Percentiles rank a stretch among this genome's conserved stretches.
Evolutionary conservation across 2,797 vertebrate genomes (phyloP).

Genomic region (Acanthiza pusilla): DNA sequence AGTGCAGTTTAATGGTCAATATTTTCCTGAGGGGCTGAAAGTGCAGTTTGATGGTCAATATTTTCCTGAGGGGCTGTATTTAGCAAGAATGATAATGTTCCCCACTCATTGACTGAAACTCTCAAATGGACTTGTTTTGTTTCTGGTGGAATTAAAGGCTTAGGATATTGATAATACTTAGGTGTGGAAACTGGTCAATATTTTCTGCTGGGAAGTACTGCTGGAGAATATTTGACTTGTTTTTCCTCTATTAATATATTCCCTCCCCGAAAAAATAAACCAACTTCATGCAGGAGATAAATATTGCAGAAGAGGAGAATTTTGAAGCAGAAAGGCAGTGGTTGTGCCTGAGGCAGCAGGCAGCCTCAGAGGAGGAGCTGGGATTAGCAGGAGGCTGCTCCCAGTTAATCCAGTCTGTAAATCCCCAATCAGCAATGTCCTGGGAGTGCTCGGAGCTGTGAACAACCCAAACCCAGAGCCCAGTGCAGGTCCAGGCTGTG

Average conservation of each 20-base stretch:
- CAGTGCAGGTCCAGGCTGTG: not conserved
- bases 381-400: not conserved
- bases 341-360: not conserved
- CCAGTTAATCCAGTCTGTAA: not conserved
- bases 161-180: not conserved
- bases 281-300: not conserved
- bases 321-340: not conserved
- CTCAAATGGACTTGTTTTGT: not conserved
- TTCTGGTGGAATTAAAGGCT: not conserved
- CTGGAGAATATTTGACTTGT: not conserved
- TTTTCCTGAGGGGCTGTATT: not conserved
- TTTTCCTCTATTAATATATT: not conserved
- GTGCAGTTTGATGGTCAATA: not conserved
- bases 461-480: not conserved
- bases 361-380: not conserved
- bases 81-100: not conserved
- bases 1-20: not conserved
- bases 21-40: not conserved
- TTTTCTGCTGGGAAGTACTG: not conserved
- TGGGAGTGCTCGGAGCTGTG: not conserved
- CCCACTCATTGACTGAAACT: not conserved
- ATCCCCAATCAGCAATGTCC: not conserved
- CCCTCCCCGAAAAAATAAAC: fast-evolving
- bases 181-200: not conserved
- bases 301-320: not conserved